A percentile compares a stretch with the other conserved stretches of the same genome.
These are phyloP conservation scores for Littorina saxatilis DNA, from an alignment of 1,140 invertebrate genomes.

Conservation along the genomic window DNA sequence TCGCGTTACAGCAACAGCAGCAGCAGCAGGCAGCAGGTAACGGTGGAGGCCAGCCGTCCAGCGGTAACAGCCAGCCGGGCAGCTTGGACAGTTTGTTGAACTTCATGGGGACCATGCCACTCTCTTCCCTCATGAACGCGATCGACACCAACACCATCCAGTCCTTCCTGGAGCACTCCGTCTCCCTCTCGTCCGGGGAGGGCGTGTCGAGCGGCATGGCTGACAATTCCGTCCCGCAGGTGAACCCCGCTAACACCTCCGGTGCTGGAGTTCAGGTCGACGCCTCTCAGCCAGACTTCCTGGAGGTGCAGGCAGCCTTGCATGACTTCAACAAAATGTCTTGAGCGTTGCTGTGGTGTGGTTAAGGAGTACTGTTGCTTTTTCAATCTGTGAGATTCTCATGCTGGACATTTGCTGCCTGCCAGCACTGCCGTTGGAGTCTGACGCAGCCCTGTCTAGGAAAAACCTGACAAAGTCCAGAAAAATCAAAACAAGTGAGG, in stretches of 20 bases:
- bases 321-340: conserved; percentile 26
- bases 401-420: neutral
- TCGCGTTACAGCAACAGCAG: conserved; percentile 29
- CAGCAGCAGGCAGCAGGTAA: neutral
- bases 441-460: neutral
- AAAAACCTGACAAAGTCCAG: neutral
- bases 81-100: conserved; percentile 36
- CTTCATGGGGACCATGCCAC: conserved; percentile 27
- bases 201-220: conserved; percentile 23
- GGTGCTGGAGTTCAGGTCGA: neutral
- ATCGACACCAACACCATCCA: conserved; percentile 32
- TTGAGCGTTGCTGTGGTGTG: neutral
- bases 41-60: neutral
- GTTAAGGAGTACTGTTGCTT: neutral
- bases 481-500: neutral
- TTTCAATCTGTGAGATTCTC: neutral
- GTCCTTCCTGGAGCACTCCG: conserved; percentile 29
- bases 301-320: conserved; percentile 28
- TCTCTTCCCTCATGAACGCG: conserved; percentile 19
- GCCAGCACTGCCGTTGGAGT: neutral
- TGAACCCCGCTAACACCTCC: neutral
- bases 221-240: neutral
- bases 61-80: conserved; percentile 29
- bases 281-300: conserved; percentile 4
- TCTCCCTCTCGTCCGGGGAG: conserved; percentile 25